Evolutionary conservation across 2,113 vertebrate genomes (phyloP).

Genomic region (Pristiophorus japonicus): DNA sequence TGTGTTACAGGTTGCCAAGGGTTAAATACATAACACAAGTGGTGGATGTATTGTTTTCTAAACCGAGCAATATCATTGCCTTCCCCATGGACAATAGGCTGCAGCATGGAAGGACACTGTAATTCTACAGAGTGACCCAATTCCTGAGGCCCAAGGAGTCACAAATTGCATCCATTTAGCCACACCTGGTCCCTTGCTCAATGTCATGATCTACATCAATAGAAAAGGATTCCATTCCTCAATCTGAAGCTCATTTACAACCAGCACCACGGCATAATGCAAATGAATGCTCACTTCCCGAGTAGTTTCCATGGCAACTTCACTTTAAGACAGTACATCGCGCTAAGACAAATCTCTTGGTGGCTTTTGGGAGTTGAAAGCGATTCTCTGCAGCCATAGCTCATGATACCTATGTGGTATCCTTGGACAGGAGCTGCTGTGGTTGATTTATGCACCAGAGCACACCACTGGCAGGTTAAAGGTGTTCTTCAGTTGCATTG

Average conservation of each 20-base stretch:
- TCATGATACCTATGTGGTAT: background rate
- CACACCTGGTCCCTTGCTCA: background rate
- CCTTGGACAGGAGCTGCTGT: background rate
- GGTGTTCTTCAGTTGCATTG: too few relatives aligned
- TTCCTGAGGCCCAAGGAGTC: background rate
- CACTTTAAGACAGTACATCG: background rate
- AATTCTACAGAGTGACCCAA: background rate
- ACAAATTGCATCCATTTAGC: background rate
- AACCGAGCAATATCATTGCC: background rate
- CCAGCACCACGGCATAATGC: background rate
- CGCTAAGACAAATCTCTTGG: background rate
- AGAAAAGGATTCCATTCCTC: background rate
- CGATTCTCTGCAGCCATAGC: background rate
- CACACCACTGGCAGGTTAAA: background rate
- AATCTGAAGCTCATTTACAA: background rate
- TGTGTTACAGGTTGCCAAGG: too few relatives aligned
- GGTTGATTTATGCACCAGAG: background rate
- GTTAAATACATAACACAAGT: too few relatives aligned
- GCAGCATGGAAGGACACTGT: background rate
- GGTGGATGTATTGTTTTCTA: too few relatives aligned
- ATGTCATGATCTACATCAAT: background rate
- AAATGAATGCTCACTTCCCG: background rate
- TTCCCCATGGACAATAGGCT: background rate
- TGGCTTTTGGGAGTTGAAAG: background rate
- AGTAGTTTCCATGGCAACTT: slow-evolving; percentile 15